These are phyloP conservation scores for Drosophila rufa DNA, from an alignment of 1,140 invertebrate species.

Conservation along the genomic window DNA sequence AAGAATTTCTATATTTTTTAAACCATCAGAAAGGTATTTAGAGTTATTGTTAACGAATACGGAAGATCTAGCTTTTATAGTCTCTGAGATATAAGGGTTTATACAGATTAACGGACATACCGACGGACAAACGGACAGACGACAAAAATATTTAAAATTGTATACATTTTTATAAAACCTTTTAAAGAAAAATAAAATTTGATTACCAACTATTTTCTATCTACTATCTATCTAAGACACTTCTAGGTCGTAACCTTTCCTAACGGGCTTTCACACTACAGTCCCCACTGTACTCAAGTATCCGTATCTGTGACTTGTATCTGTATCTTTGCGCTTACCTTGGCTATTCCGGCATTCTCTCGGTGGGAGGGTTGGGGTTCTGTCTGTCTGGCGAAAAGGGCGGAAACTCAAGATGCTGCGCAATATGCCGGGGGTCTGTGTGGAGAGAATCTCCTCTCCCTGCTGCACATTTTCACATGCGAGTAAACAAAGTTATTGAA, in stretches of 20 bases:
- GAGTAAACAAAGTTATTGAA: conserved; percentile 72
- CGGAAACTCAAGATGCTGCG: conserved; percentile 76
- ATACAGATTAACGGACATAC: too few relatives aligned
- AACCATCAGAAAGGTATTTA: too few relatives aligned
- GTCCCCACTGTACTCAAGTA: background rate
- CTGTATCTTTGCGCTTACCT: conserved; percentile 45
- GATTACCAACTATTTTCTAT: background rate
- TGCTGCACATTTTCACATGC: conserved; percentile 63
- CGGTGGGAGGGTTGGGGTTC: background rate
- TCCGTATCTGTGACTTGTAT: conserved; percentile 29
- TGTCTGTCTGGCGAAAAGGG: conserved; percentile 47
- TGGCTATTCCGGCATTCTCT: conserved; percentile 15
- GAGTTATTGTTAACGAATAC: too few relatives aligned
- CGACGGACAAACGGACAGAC: too few relatives aligned
- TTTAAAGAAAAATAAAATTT: background rate
- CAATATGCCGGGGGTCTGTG: conserved; percentile 45
- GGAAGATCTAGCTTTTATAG: too few relatives aligned
- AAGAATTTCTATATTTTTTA: too few relatives aligned
- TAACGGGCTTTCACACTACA: background rate
- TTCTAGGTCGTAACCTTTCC: too few relatives aligned
- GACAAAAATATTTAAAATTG: background rate
- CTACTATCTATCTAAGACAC: too few relatives aligned
- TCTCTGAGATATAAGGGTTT: too few relatives aligned
- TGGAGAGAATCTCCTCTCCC: background rate
- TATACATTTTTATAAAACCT: too few relatives aligned